A percentile compares a stretch with the other conserved stretches of the same genome.
Conservation (phyloP, 1,140 invertebrate species). For the Aradophagus sp. region DNA sequence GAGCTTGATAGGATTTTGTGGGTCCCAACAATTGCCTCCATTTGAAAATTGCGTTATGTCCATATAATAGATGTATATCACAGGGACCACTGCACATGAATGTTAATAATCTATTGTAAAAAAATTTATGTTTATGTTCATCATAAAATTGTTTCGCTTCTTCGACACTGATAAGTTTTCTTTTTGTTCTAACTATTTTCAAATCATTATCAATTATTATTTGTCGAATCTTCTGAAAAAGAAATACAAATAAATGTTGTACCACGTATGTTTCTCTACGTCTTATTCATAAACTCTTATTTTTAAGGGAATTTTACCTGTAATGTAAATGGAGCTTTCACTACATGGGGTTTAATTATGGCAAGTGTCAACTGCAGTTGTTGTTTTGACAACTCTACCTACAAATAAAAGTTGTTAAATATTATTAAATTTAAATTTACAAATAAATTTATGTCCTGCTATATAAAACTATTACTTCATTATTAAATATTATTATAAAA, state of each 20-base stretch:
- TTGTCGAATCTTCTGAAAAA: constrained; percentile 79
- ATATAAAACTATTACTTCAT: too few species aligned
- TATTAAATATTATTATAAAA: too few species aligned
- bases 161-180: constrained; percentile 77
- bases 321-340: constrained; percentile 81
- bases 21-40: constrained; percentile 92
- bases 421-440: too few species aligned
- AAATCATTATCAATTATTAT: constrained; percentile 84
- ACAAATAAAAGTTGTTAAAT: constrained; percentile 10
- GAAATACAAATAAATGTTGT: too few species aligned
- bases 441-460: too few species aligned
- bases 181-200: constrained; percentile 82
- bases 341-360: constrained; percentile 84
- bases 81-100: constrained; percentile 92
- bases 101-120: constrained; percentile 88
- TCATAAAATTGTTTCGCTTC: constrained; percentile 86
- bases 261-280: too few species aligned
- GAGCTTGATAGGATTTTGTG: constrained; percentile 88
- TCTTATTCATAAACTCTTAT: too few species aligned
- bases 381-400: constrained; percentile 12
- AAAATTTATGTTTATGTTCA: constrained; percentile 90
- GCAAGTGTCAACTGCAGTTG: constrained; percentile 79
- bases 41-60: constrained; percentile 82
- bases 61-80: constrained; percentile 84
- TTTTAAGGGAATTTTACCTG: constrained; percentile 74